A percentile compares a stretch with the other conserved stretches of the same genome.
Conservation (phyloP, 1,140 invertebrate species). For the Lepidurus apus region DNA sequence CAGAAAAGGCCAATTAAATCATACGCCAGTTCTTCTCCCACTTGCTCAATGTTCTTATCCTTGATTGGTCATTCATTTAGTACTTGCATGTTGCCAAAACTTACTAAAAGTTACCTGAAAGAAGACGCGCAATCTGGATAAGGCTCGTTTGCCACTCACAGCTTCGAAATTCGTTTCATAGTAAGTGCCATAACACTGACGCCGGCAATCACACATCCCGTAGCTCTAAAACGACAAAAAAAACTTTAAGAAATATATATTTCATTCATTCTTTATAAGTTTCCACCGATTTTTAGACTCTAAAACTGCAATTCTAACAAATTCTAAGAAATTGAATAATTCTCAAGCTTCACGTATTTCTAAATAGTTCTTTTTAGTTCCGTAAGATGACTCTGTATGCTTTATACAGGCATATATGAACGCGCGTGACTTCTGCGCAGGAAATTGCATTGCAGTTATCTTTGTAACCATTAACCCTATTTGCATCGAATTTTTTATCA, state of each 20-base stretch:
- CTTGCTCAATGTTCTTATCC: slow-evolving; percentile 27
- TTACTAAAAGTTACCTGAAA: slow-evolving; percentile 28
- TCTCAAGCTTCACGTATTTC: too few relatives aligned
- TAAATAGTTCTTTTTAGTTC: too few relatives aligned
- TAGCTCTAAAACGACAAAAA: neutral
- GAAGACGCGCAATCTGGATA: slow-evolving; percentile 29
- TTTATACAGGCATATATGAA: too few relatives aligned
- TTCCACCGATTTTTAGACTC: too few relatives aligned
- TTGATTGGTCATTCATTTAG: neutral
- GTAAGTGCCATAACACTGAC: neutral
- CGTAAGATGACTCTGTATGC: too few relatives aligned
- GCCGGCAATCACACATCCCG: slow-evolving; percentile 24
- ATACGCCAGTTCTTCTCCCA: slow-evolving; percentile 25
- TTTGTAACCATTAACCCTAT: too few relatives aligned
- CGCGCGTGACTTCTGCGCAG: too few relatives aligned
- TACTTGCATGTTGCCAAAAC: neutral
- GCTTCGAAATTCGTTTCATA: slow-evolving; percentile 26
- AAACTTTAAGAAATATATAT: neutral
- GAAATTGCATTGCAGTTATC: too few relatives aligned
- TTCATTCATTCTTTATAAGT: too few relatives aligned
- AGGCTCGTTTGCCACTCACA: neutral
- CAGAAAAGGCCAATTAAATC: slow-evolving; percentile 30
- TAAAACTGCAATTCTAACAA: too few relatives aligned
- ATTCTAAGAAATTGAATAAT: too few relatives aligned
- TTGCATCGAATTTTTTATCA: too few relatives aligned